These are phyloP conservation scores for Corydoras maculifer DNA, from an alignment of 2,113 vertebrate species.

Conservation along the genomic window DNA sequence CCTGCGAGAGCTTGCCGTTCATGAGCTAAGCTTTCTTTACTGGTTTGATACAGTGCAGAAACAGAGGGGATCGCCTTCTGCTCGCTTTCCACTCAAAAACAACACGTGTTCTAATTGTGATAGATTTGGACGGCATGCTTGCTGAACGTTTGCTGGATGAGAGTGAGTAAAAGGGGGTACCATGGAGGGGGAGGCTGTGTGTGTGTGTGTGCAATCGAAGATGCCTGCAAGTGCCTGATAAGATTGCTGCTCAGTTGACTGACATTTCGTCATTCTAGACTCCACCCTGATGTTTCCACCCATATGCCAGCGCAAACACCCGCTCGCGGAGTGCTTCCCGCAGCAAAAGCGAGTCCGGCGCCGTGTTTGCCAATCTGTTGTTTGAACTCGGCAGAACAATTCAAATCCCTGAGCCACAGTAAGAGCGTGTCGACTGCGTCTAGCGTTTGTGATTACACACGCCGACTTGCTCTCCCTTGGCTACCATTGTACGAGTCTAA, in stretches of 20 bases:
- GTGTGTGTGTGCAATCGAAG: slow-evolving; percentile 21
- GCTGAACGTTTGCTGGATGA: neutral
- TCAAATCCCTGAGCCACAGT: slow-evolving; percentile 31
- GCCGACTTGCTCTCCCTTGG: neutral
- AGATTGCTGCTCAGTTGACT: slow-evolving; percentile 55
- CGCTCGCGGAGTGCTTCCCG: slow-evolving; percentile 22
- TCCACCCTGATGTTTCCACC: slow-evolving; percentile 46
- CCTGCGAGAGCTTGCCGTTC: slow-evolving; percentile 37
- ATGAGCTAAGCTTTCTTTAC: slow-evolving; percentile 35
- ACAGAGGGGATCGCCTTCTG: slow-evolving; percentile 26
- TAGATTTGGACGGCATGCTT: slow-evolving; percentile 6
- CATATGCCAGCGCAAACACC: slow-evolving; percentile 36
- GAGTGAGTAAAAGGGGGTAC: slow-evolving; percentile 9
- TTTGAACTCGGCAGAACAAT: slow-evolving; percentile 43
- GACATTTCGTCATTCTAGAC: slow-evolving; percentile 50
- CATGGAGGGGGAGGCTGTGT: slow-evolving; percentile 6
- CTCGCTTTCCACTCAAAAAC: slow-evolving; percentile 29
- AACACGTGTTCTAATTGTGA: slow-evolving; percentile 44
- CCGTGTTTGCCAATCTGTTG: slow-evolving; percentile 43
- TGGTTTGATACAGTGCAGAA: slow-evolving; percentile 34
- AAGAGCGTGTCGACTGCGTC: slow-evolving; percentile 26
- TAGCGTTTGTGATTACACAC: slow-evolving; percentile 24
- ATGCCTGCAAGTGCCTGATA: slow-evolving; percentile 57
- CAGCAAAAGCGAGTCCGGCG: slow-evolving; percentile 24
- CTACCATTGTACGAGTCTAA: too few relatives aligned